Conservation (phyloP, 2,113 vertebrate species). For the Hippocampus abdominalis region DNA sequence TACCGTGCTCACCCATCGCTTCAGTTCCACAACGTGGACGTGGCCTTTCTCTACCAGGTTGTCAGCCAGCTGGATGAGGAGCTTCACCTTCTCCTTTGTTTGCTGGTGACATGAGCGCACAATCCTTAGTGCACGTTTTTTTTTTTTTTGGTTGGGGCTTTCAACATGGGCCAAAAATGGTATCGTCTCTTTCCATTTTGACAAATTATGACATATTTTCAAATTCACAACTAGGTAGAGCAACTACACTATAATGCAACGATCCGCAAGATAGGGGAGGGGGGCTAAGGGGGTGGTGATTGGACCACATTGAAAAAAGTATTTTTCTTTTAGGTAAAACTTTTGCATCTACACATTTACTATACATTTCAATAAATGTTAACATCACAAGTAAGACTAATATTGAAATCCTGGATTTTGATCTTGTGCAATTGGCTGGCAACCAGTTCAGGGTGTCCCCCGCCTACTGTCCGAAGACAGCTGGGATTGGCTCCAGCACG, state of each 20-base stretch:
- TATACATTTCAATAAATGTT: no score
- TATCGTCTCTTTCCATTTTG: background rate
- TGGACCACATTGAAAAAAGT: no score
- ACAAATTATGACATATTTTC: background rate
- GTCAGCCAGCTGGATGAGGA: constrained; percentile 94
- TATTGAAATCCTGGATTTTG: no score
- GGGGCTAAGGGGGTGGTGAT: background rate
- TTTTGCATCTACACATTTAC: no score
- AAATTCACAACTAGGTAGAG: background rate
- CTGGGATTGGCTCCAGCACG: no score
- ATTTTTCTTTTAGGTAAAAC: no score
- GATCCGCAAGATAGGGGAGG: background rate
- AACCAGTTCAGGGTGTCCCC: no score
- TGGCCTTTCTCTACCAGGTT: constrained; percentile 96
- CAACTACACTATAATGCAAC: background rate
- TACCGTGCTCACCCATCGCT: constrained; percentile 93
- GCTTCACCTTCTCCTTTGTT: constrained; percentile 98
- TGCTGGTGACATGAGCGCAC: constrained; percentile 69
- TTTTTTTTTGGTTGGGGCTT: background rate
- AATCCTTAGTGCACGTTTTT: background rate
- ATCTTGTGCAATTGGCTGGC: no score
- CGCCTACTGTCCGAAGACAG: no score
- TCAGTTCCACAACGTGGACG: constrained; percentile 89
- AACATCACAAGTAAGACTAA: no score
- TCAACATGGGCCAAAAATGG: background rate